Percentiles rank a stretch among this genome's conserved stretches.
Evolutionary conservation across 2,797 vertebrate species (phyloP).

Genomic region (Mormyrus hasselquistii): DNA sequence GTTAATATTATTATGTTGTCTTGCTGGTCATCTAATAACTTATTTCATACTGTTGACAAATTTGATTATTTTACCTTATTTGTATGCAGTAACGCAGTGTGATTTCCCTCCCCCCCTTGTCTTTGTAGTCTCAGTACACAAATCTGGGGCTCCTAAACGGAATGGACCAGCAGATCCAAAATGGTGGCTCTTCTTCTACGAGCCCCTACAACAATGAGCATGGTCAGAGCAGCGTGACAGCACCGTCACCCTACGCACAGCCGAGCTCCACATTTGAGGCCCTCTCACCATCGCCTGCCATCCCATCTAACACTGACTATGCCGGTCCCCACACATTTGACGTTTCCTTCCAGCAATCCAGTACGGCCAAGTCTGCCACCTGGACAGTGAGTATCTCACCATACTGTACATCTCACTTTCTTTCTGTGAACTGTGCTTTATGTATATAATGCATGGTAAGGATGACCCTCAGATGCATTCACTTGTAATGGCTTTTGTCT

Average conservation of each 20-base stretch:
- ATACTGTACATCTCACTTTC: not conserved
- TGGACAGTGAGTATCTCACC: constrained; percentile 84
- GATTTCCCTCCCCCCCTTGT: not conserved
- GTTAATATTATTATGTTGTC: not conserved
- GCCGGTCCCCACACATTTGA: constrained; percentile 95
- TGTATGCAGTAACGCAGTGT: not conserved
- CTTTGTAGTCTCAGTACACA: constrained; percentile 82
- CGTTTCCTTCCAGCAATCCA: constrained; percentile 98
- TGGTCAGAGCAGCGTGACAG: constrained; percentile 85
- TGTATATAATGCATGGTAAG: not conserved
- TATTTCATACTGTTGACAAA: not conserved
- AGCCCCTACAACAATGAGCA: constrained; percentile 97
- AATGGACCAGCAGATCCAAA: constrained; percentile 97
- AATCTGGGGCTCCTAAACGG: constrained; percentile 97
- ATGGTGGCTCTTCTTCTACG: constrained; percentile 90
- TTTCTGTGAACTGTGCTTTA: not conserved
- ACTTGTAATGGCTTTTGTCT: not conserved
- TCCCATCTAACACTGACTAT: constrained; percentile 99
- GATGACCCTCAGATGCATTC: not conserved
- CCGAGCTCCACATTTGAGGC: constrained; percentile 97
- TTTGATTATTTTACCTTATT: not conserved
- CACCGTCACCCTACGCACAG: constrained; percentile 92
- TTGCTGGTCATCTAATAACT: not conserved
- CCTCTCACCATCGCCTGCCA: constrained; percentile 91
- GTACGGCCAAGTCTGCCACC: constrained; percentile 95